phyloP scores from a whole-genome alignment of 1,140 invertebrate species.

The Drosophila pandora region DNA sequence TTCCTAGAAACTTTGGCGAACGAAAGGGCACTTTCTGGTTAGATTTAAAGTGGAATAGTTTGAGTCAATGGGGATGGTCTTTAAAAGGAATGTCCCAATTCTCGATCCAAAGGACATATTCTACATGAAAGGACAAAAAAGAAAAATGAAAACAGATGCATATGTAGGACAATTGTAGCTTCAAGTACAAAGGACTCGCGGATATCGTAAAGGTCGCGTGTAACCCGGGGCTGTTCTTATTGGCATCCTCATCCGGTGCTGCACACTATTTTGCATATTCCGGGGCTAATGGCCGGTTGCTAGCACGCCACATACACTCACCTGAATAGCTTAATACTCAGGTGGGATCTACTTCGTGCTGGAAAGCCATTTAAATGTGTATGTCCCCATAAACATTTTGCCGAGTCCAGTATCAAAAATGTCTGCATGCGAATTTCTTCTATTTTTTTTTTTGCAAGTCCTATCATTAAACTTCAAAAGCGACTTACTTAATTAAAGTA shows the following conservation, averaged over 20 bases:
- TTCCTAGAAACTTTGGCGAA: neutral
- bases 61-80: neutral
- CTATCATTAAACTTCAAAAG: slow-evolving; percentile 34
- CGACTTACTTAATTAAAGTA: slow-evolving; percentile 46
- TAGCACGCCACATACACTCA: slow-evolving; percentile 28
- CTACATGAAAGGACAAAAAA: neutral
- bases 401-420: slow-evolving; percentile 33
- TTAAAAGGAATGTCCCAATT: neutral
- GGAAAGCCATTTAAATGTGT: slow-evolving; percentile 38
- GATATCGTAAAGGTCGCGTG: slow-evolving; percentile 25
- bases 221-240: slow-evolving; percentile 21
- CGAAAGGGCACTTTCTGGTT: neutral
- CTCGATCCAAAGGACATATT: slow-evolving; percentile 16
- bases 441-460: slow-evolving; percentile 19
- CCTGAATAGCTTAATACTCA: slow-evolving; percentile 13
- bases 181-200: slow-evolving; percentile 26
- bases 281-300: slow-evolving; percentile 28
- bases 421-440: slow-evolving; percentile 32
- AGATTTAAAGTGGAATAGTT: neutral
- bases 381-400: slow-evolving; percentile 41
- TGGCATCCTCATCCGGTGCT: slow-evolving; percentile 43
- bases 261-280: slow-evolving; percentile 49
- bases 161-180: slow-evolving; percentile 9
- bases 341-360: slow-evolving; percentile 37
- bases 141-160: neutral